Evolutionary conservation across 2,797 vertebrate genomes (phyloP), one percentile per base, ranked within the genome.

Genomic region (Channallabes apus): DNA sequence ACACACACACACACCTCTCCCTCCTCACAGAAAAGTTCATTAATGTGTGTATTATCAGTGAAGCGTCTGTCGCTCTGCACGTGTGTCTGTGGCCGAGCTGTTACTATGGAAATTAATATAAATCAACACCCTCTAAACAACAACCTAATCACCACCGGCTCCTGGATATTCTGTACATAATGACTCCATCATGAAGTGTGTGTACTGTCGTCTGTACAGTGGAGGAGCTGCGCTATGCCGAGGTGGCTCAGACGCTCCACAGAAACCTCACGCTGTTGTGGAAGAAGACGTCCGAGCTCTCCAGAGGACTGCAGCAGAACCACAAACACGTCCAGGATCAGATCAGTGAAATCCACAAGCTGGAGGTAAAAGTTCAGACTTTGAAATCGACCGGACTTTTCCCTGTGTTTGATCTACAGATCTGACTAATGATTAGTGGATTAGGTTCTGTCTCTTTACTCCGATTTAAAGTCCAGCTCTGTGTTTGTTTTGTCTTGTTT

Each of bases 191-290:
- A 35, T 69, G 67, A 51, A 17, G 27, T 32, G 27, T 24, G 22
- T 7, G n/a, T n/a, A 15, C 5, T 62, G 35, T 72, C 7, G 0
- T 58, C 14, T 88, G 24, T 87, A 5, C 85, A 96, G 95, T 88
- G 15, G 87, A 90, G 2, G 93, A 94, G 75, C 72, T 88, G 61
- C 91, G 86, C 88, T 92, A 92, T 22, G 89, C 87, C n/a, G 89
- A 90, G 46, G 29, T 29, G 0, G 89, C 91, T 0, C 80, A 90
- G 0, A 38, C 6, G 0, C 27, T 95, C 73, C 20, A 88, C 4
- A 73, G 65, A 71, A 94, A 93, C 35, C 72, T 95, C 22, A 91
- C 90, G 0, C 76, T 8, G 0, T 84, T 94, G 14, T 87, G 67
- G 58, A 87, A 89, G 59, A 91, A 64, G 58, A 90, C 93, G 0